Percentiles rank a stretch among this genome's conserved stretches.
Evolutionary conservation across 92 coral and sea anemone species (phyloP).

Genomic region (Zoanthus solanderi): DNA sequence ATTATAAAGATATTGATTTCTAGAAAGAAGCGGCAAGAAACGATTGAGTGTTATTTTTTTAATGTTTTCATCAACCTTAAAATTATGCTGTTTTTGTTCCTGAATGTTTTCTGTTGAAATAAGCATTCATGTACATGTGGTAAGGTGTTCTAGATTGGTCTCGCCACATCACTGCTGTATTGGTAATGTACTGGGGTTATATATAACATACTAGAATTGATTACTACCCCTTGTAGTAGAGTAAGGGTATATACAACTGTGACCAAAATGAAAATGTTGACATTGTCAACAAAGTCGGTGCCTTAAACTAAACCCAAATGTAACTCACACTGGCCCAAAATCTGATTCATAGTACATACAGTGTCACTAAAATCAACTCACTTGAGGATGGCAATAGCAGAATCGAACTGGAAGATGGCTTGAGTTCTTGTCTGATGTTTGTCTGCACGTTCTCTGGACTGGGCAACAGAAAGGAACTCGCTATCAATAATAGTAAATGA

Average conservation of each 20-base stretch:
- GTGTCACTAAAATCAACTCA: slow-evolving; percentile 7
- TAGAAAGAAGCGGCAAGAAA: background rate
- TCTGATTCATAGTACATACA: background rate
- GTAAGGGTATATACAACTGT: background rate
- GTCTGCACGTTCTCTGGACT: slow-evolving; percentile 28
- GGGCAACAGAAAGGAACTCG: slow-evolving; percentile 34
- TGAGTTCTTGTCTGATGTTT: background rate
- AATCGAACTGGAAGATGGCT: background rate
- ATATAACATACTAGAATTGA: background rate
- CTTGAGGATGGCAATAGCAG: slow-evolving; percentile 22
- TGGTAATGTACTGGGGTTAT: background rate
- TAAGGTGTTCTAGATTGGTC: background rate
- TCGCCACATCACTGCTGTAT: background rate
- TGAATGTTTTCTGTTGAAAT: background rate
- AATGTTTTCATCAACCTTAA: background rate
- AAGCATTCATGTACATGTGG: background rate
- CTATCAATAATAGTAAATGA: slow-evolving; percentile 29
- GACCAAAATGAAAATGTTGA: background rate
- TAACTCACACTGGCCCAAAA: background rate
- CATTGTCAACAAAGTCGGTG: background rate
- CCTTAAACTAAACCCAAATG: background rate
- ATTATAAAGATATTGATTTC: background rate
- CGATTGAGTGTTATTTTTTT: background rate
- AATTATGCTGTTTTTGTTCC: background rate
- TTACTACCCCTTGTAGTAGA: background rate